These are phyloP conservation scores for Acanthosepion esculentum DNA, from an alignment of 2,888 invertebrate species.

Conservation along the genomic window DNA sequence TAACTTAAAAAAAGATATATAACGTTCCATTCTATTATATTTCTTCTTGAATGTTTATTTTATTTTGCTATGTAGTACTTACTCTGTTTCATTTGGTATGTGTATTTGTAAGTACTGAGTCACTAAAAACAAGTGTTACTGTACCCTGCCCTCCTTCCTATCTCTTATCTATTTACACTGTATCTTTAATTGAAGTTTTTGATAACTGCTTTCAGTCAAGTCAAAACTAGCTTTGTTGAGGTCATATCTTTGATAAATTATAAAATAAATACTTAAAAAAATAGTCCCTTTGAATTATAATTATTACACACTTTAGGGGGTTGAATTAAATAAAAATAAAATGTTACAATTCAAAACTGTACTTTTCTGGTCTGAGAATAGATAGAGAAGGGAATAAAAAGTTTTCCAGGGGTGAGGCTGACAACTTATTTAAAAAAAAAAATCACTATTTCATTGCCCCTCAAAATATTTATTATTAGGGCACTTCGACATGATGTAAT, in stretches of 20 bases:
- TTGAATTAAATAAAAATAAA: no score
- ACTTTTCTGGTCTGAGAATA: no score
- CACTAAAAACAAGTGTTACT: not conserved
- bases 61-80: not conserved
- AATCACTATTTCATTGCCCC: no score
- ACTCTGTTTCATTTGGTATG: not conserved
- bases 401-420: no score
- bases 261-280: not conserved
- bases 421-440: no score
- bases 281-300: not conserved
- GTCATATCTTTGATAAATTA: not conserved
- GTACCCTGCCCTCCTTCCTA: slow-evolving; percentile 8
- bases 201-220: not conserved
- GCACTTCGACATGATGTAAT: no score
- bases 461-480: no score
- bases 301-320: not conserved
- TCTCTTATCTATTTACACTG: not conserved
- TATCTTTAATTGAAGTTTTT: not conserved
- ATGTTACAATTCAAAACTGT: no score
- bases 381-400: no score
- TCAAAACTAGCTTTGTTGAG: not conserved
- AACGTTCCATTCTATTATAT: no score
- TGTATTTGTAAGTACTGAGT: not conserved
- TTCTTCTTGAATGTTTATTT: no score
- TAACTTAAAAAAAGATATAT: no score